A percentile compares a stretch with the other conserved stretches of the same genome.
Conservation (phyloP, 2,888 invertebrate genomes). For the Salticus scenicus region DNA sequence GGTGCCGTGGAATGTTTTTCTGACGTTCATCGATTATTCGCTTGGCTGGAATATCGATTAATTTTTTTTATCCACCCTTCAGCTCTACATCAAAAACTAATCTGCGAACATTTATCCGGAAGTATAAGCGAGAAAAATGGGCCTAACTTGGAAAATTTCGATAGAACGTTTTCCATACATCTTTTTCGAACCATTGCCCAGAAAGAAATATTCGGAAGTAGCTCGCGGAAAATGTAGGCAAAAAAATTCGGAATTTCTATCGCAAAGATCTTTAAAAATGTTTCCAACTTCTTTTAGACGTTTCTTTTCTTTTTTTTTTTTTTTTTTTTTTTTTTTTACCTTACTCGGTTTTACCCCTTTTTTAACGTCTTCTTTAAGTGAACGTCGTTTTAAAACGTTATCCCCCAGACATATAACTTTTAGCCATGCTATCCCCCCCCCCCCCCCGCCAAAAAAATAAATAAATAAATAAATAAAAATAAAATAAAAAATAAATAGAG, state of each 20-base stretch:
- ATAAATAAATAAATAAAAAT: too few species aligned
- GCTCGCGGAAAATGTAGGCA: conserved; percentile 21
- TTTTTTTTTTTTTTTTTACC: background rate
- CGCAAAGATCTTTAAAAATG: conserved; percentile 13
- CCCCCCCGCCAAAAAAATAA: too few species aligned
- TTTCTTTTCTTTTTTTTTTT: background rate
- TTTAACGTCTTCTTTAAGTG: too few species aligned
- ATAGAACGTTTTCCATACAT: conserved; percentile 52
- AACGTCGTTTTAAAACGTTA: too few species aligned
- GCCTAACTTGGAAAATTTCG: conserved; percentile 48
- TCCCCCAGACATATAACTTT: too few species aligned
- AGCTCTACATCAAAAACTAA: conserved; percentile 69
- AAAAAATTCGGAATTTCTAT: conserved; percentile 24
- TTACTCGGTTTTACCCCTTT: background rate
- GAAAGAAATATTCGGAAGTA: conserved; percentile 37
- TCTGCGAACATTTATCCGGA: conserved; percentile 68
- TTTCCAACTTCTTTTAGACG: background rate
- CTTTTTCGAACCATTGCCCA: conserved; percentile 52
- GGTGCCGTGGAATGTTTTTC: conserved; percentile 54
- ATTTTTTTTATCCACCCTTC: conserved; percentile 55
- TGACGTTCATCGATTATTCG: conserved; percentile 67
- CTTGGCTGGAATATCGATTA: conserved; percentile 66
- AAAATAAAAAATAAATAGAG: too few species aligned
- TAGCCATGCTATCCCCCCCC: too few species aligned
- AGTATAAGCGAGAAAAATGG: conserved; percentile 69